Base-by-base conservation (phyloP, 2,888 invertebrate genomes). In the Hartigia nigra region DNA sequence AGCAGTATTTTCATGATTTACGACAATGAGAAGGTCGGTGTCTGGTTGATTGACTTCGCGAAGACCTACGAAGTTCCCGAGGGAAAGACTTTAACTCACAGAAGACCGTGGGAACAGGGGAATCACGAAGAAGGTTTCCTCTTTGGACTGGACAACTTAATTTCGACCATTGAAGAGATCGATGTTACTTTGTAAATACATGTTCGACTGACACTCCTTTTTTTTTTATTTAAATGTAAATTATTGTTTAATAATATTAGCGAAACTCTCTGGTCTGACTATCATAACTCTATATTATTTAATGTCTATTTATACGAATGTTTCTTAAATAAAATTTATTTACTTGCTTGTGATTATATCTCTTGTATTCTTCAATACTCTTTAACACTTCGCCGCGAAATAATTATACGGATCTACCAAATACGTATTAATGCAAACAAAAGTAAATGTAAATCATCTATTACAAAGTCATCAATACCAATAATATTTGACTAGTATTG, bases 11-110 rank as follows among this genome's bases (percentile, higher is more conserved):
- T 99, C 87, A 96, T 99, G 87, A 96, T 99, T 81, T 98, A 98
- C 91, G 99, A 99, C 90, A 95, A 96, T 80, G 94, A 95, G 81
- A 96, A 96, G 87, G 96, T 96, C 69, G 98, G 98, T 35, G 97
- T 96, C 12, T 99, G 99, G 99, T 93, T 99, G 85, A 99, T 99
- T 82, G 99, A 99, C 91, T 99, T 99, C 90, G 98, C 98, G 75
- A 99, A 99, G 91, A 98, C 98, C 0, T 94, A 96, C 77, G 93
- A 94, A 77, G 92, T 98, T 75, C 95, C 96, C 0, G 93, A 95
- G 34, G 95, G 95, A 12, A 86, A 93, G 35, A 92, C 92, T 76
- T 94, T 99, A 31, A 95, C 95, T 84, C 99, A 99, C 91, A 94
- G 97, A 79, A 93, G 93, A 12, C 93, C 95, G 23, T 99, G 99